Conservation (phyloP, 2,888 invertebrate genomes). For the Synanthedon formicaeformis region DNA sequence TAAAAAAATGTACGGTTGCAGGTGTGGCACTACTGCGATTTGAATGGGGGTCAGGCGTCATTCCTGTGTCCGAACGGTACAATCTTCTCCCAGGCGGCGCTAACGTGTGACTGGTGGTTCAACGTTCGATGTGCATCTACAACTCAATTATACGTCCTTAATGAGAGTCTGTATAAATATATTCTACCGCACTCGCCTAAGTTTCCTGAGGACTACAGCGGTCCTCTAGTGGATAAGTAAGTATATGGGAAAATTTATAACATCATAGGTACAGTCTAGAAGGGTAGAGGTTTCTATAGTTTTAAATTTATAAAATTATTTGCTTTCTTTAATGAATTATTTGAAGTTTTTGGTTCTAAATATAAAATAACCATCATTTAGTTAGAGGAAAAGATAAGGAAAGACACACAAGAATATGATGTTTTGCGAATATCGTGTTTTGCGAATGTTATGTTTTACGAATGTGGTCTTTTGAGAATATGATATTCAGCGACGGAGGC, state of each 20-base stretch:
- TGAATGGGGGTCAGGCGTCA: conserved; percentile 90
- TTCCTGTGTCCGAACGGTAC: conserved; percentile 92
- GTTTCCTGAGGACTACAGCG: conserved; percentile 91
- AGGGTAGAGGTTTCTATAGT: neutral
- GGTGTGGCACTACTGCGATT: conserved; percentile 94
- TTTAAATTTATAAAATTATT: neutral
- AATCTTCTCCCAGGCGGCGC: conserved; percentile 88
- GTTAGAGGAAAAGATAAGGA: too few species aligned
- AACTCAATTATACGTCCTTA: conserved; percentile 86
- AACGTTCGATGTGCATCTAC: conserved; percentile 89
- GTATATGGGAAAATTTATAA: conserved; percentile 16
- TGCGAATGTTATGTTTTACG: too few species aligned
- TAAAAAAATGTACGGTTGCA: conserved; percentile 26
- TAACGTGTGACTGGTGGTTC: conserved; percentile 95
- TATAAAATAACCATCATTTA: too few species aligned
- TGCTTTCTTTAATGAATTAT: too few species aligned
- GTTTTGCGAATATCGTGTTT: too few species aligned
- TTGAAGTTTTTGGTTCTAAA: too few species aligned
- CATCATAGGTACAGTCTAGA: neutral
- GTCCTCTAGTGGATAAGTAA: conserved; percentile 87
- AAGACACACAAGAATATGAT: too few species aligned
- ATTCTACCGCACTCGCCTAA: conserved; percentile 88
- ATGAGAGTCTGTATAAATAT: conserved; percentile 89
- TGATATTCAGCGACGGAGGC: too few species aligned
- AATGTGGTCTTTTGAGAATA: too few species aligned